phyloP scores from a whole-genome alignment of 2,113 vertebrate species.

The Rhizomys pruinosus region DNA sequence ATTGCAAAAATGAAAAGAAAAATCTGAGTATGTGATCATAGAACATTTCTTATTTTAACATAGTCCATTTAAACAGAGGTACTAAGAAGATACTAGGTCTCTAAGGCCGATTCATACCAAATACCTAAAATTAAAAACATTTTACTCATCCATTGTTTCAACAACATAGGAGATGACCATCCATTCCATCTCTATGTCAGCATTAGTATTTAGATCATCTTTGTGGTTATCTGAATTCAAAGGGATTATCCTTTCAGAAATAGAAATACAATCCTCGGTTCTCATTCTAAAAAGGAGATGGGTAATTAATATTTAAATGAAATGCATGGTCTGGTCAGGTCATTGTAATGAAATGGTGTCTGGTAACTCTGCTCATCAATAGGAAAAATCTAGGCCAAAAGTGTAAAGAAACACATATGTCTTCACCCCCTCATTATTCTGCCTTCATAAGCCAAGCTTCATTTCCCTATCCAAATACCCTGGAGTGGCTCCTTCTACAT shows the following conservation, averaged over 20 bases:
- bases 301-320: background rate
- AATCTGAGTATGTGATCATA: fast-evolving
- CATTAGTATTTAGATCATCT: background rate
- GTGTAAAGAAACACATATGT: background rate
- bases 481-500: background rate
- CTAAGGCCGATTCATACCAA: background rate
- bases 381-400: background rate
- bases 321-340: no score
- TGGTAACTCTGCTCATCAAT: background rate
- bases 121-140: background rate
- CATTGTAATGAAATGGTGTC: no score
- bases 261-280: background rate
- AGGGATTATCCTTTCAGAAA: background rate
- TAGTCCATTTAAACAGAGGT: background rate
- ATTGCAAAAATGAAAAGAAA: background rate
- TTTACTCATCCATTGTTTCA: background rate
- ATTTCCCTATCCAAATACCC: background rate
- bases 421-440: background rate
- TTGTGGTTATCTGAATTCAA: background rate
- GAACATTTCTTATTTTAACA: background rate
- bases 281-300: background rate
- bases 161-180: background rate
- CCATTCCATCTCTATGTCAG: background rate
- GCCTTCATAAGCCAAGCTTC: background rate
- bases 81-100: background rate